phyloP scores from a whole-genome alignment of 2,113 vertebrate genomes.

The Etia nguti region DNA sequence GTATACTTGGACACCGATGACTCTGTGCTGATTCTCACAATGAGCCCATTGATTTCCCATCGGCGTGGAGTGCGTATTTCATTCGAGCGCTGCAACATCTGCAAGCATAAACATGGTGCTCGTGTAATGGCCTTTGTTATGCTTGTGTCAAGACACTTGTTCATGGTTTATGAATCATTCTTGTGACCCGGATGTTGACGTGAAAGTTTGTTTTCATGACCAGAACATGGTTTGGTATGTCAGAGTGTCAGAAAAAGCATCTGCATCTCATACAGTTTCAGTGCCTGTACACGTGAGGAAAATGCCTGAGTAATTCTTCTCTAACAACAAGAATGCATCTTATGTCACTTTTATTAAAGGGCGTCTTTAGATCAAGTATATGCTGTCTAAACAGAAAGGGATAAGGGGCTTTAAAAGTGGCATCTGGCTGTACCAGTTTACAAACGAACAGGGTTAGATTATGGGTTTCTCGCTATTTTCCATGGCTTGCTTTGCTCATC shows the following conservation, averaged over 20 bases:
- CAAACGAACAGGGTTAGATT: neutral
- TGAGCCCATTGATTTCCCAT: neutral
- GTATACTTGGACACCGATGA: neutral
- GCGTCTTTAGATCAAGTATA: neutral
- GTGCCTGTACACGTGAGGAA: neutral
- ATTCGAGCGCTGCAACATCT: neutral
- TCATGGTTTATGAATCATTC: neutral
- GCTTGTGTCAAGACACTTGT: neutral
- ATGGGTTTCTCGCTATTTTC: conserved; percentile 29
- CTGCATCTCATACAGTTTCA: neutral
- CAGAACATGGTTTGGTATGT: neutral
- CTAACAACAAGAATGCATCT: neutral
- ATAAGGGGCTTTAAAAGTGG: neutral
- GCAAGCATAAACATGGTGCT: conserved; percentile 12
- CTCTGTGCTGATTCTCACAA: neutral
- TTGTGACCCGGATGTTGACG: neutral
- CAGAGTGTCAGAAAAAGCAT: neutral
- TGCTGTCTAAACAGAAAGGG: neutral
- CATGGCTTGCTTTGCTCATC: conserved; percentile 57
- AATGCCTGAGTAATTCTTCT: neutral
- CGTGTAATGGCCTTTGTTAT: neutral
- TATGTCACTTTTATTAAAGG: neutral
- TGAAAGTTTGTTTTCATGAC: neutral
- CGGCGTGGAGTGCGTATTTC: neutral
- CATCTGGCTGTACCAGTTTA: neutral